Conservation (phyloP, 2,113 vertebrate genomes). For the Chloropsis hardwickii region DNA sequence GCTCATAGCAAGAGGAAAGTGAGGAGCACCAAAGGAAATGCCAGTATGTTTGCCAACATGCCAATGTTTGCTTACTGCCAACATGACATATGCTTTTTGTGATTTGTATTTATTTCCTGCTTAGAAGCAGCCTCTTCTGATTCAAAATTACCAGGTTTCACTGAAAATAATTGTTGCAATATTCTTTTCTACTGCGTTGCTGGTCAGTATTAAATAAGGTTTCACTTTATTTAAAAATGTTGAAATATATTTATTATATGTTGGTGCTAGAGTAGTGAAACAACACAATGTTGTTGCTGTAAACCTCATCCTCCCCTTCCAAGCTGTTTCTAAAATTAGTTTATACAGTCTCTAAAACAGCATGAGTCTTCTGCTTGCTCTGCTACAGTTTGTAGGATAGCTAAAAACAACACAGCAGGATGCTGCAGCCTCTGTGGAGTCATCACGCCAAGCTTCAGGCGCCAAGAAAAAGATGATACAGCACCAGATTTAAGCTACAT, state of each 20-base stretch:
- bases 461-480: neutral
- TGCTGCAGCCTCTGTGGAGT: neutral
- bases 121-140: neutral
- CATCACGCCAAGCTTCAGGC: neutral
- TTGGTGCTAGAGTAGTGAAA: neutral
- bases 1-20: neutral
- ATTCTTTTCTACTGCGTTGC: neutral
- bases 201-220: neutral
- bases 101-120: neutral
- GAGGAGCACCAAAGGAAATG: neutral
- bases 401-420: neutral
- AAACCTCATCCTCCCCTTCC: neutral
- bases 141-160: neutral
- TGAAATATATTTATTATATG: neutral
- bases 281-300: neutral
- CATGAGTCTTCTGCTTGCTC: neutral
- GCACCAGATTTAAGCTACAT: neutral
- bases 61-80: neutral
- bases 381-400: neutral
- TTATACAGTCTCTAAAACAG: neutral
- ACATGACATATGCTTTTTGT: neutral
- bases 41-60: neutral
- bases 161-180: neutral
- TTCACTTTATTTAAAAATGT: neutral
- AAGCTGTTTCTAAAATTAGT: conserved; percentile 1